These are phyloP conservation scores for Oryzaephilus surinamensis DNA, from an alignment of 1,140 invertebrate genomes.

Conservation along the genomic window DNA sequence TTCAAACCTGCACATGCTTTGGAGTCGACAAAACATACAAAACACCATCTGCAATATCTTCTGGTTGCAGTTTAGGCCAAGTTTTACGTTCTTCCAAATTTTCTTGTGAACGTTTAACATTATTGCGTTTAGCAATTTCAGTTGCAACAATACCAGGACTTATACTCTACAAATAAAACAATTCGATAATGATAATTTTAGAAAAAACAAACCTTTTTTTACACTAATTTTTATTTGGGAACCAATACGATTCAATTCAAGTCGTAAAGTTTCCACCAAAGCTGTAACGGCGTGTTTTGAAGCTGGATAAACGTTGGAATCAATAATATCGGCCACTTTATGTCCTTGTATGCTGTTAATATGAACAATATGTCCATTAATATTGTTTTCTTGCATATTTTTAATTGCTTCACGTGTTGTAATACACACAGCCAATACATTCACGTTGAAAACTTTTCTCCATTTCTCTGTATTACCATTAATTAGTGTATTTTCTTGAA, in stretches of 20 bases:
- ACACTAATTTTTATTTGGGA: constrained; percentile 5
- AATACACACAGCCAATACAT: constrained; percentile 1
- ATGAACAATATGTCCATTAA: constrained; percentile 10
- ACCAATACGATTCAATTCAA: constrained; percentile 3
- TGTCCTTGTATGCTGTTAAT: constrained; percentile 9
- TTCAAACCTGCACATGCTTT: constrained; percentile 2
- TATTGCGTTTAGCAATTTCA: constrained; percentile 5
- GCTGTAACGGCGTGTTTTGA: too few relatives aligned
- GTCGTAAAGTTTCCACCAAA: not conserved
- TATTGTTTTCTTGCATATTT: constrained; percentile 2
- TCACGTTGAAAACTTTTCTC: constrained; percentile 4
- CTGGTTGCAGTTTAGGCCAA: constrained; percentile 2
- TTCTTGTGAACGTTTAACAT: not conserved
- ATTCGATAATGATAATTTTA: not conserved
- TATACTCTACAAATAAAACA: constrained; percentile 11
- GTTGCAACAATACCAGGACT: constrained; percentile 13
- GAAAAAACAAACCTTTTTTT: constrained; percentile 2
- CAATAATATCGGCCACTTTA: not conserved
- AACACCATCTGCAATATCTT: constrained; percentile 32
- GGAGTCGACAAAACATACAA: constrained; percentile 31
- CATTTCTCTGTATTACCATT: constrained; percentile 12
- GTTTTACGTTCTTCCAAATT: not conserved
- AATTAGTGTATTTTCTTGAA: constrained; percentile 22
- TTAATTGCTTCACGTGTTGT: constrained; percentile 10
- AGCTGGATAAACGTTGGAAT: constrained; percentile 3